Evolutionary conservation across 2,113 vertebrate genomes (phyloP), one percentile per base, ranked within the genome.

Genomic region (Lophius piscatorius): DNA sequence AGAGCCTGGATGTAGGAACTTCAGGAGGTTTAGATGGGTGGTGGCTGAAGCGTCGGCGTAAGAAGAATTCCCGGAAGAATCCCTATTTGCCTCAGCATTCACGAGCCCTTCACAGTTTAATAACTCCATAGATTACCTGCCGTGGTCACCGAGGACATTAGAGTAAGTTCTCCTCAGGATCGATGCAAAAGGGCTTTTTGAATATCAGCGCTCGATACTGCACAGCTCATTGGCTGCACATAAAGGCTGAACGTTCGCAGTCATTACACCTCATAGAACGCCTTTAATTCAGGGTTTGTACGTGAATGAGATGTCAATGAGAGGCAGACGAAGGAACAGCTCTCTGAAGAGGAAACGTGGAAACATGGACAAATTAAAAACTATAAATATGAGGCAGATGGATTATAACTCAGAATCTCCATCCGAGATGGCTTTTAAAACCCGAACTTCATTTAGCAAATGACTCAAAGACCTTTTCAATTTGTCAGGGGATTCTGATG

Each of bases 51-150:
- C 22, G 68, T 64, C 50, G 59, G 56, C 31, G 57, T 59, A 75
- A 67, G 26, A 28, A 28, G 9, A 28, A 28, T 28, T 28, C 26
- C 5, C 26, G 9, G 5, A 28, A 9, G 3, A 28, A 28, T 9
- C 26, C 5, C 26, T 28, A 44, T 88, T 87, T 85, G 58, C 72
- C 48, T 74, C 52, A 41, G 71, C 63, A 68, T 84, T 83, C 59
- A 56, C 42, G 35, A 67, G 76, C 74, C 75, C 81, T 81, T 87
- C 78, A 76, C 81, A 83, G 81, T 88, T 91, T 89, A 90, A 91
- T 90, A 91, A 89, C 84, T 77, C 82, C 69, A 89, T 90, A 83
- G 88, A 90, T 89, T 89, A 90, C 82, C 84, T 88, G 84, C 80
- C 55, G 72, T 66, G 82, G 67, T 87, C 87, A 81, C 85, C 87